Percentiles rank a stretch among this genome's conserved stretches.
These are phyloP conservation scores for Neomonachus schauinslandi DNA, from an alignment of 2,113 vertebrate species.

Conservation along the genomic window DNA sequence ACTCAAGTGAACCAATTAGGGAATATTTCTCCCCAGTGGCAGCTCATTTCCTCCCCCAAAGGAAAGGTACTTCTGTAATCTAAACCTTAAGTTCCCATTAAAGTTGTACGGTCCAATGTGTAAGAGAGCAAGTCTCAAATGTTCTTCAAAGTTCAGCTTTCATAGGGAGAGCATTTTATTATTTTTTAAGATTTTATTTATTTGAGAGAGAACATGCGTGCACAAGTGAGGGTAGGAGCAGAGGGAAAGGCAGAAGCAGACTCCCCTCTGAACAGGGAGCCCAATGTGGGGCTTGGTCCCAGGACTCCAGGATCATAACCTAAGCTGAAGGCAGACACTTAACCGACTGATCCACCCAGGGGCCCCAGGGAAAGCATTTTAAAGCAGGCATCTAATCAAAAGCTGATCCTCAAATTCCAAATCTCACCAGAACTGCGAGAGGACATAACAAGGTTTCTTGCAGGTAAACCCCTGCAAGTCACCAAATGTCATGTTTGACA, in stretches of 20 bases:
- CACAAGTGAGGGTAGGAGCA: neutral
- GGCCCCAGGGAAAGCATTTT: neutral
- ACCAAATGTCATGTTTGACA: neutral
- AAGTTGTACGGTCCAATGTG: neutral
- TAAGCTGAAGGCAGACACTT: neutral
- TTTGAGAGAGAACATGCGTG: neutral
- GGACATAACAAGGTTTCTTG: neutral
- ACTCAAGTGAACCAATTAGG: neutral
- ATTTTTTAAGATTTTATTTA: neutral
- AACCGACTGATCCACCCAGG: neutral
- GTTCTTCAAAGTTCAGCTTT: neutral
- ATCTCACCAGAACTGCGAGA: conserved; percentile 9
- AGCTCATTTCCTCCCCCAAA: neutral
- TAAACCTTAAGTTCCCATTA: neutral
- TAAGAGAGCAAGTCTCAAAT: neutral
- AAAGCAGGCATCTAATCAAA: neutral
- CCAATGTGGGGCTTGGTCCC: neutral
- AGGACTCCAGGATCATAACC: neutral
- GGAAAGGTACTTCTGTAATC: neutral
- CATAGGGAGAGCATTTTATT: neutral
- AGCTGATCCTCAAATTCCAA: neutral
- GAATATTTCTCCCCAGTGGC: neutral
- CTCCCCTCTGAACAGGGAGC: neutral
- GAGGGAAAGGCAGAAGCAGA: neutral
- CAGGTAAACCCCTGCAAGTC: neutral